Evolutionary conservation across 2,113 vertebrate genomes (phyloP).

Genomic region (Columba janthina): DNA sequence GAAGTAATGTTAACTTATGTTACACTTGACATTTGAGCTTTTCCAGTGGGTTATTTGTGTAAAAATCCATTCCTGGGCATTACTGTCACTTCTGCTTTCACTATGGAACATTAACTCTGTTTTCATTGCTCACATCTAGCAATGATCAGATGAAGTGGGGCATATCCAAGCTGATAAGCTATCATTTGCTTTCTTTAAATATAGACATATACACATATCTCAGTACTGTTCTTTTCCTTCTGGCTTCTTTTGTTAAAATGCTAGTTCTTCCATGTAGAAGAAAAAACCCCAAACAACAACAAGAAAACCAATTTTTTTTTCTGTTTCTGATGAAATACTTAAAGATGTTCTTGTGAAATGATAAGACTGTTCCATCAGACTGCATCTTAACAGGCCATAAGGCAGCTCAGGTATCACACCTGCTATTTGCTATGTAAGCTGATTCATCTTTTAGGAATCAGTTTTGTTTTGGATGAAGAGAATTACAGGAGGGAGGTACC

Average conservation of each 20-base stretch:
- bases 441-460: neutral
- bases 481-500: neutral
- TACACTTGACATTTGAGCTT: constrained; percentile 51
- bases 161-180: constrained; percentile 54
- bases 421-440: rapidly evolving
- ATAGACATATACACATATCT: neutral
- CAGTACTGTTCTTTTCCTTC: neutral
- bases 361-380: neutral
- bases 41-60: constrained; percentile 39
- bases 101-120: constrained; percentile 51
- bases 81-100: constrained; percentile 44
- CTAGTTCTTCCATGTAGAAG: neutral
- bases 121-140: constrained; percentile 47
- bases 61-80: constrained; percentile 47
- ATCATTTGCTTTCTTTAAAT: constrained; percentile 31
- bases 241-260: neutral
- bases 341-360: neutral
- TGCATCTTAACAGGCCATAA: neutral
- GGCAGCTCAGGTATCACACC: neutral
- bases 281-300: neutral
- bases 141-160: constrained; percentile 27
- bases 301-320: neutral
- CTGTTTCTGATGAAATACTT: neutral
- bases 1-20: constrained; percentile 43
- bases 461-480: neutral